phyloP scores from a whole-genome alignment of 2,797 vertebrate species.

The Cossypha dichroa region DNA sequence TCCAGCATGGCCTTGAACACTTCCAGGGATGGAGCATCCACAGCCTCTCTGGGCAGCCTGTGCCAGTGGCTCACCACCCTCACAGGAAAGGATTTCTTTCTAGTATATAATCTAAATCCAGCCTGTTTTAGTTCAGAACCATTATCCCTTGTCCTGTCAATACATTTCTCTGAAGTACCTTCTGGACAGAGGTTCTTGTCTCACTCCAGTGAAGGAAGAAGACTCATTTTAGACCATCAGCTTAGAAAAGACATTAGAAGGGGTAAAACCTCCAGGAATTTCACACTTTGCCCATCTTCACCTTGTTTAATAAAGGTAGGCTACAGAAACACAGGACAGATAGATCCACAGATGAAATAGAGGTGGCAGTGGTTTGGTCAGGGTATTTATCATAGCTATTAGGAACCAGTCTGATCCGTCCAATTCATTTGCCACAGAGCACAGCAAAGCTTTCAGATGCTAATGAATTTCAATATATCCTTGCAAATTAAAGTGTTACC shows the following conservation, averaged over 20 bases:
- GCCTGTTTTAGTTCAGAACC: background rate
- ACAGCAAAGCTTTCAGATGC: conserved; percentile 17
- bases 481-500: conserved; percentile 59
- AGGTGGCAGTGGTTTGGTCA: background rate
- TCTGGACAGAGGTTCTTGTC: background rate
- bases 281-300: background rate
- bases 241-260: background rate
- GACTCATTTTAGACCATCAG: background rate
- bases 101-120: background rate
- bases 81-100: background rate
- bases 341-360: background rate
- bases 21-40: background rate
- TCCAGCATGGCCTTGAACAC: background rate
- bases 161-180: background rate
- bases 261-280: background rate
- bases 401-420: background rate
- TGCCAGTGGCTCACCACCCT: background rate
- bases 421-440: conserved; percentile 3
- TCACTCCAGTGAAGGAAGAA: background rate
- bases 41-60: background rate
- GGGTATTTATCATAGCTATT: background rate
- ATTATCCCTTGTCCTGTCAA: background rate
- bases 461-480: conserved; percentile 60
- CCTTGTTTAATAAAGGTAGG: background rate
- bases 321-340: background rate